These are phyloP conservation scores for Varanus salvator DNA, from an alignment of 2,113 vertebrate species.

Conservation along the genomic window DNA sequence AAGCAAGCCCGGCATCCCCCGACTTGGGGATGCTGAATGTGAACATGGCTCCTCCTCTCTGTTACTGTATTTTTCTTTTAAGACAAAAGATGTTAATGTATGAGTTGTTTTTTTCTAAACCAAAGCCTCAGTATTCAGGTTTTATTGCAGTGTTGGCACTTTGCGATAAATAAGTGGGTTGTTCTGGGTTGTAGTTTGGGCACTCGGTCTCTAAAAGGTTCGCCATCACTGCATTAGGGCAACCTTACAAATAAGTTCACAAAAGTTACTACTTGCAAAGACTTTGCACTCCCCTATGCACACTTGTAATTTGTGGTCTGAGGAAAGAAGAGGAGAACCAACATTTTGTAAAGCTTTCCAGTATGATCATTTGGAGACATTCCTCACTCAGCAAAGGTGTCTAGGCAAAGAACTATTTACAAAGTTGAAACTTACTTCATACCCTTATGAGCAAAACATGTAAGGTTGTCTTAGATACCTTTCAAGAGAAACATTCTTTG, in stretches of 20 bases:
- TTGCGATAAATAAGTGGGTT: too few relatives aligned
- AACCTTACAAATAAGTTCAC: background rate
- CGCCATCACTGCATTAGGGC: background rate
- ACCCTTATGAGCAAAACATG: background rate
- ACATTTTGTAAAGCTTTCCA: background rate
- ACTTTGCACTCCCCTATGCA: background rate
- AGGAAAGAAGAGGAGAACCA: background rate
- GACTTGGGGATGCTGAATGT: too few relatives aligned
- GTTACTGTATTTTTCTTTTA: background rate
- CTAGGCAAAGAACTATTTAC: background rate
- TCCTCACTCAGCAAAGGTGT: background rate
- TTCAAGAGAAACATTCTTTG: background rate
- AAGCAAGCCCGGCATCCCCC: too few relatives aligned
- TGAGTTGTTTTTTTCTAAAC: too few relatives aligned
- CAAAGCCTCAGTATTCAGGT: too few relatives aligned
- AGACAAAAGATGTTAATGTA: too few relatives aligned
- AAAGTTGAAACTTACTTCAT: background rate
- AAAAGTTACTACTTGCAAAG: background rate
- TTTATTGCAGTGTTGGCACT: too few relatives aligned
- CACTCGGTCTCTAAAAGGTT: too few relatives aligned
- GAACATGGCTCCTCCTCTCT: too few relatives aligned
- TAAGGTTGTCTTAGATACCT: background rate
- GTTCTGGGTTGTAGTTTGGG: too few relatives aligned
- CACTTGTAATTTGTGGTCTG: background rate
- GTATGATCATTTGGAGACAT: background rate